A percentile compares a stretch with the other conserved stretches of the same genome.
phyloP scores from a whole-genome alignment of 2,797 vertebrate genomes.

The Myotis planiceps region DNA sequence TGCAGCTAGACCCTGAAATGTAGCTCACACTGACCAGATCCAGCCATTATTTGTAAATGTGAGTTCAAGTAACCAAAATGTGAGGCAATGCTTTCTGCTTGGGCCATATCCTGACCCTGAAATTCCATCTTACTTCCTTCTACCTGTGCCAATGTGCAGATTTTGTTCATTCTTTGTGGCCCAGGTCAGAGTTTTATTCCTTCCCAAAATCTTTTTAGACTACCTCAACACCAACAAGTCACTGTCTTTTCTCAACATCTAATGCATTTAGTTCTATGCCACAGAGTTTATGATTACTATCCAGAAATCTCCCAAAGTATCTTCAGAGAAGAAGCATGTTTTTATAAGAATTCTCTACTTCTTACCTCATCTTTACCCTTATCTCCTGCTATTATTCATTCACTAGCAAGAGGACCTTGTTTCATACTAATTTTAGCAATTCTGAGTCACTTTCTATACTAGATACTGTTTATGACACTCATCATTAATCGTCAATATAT shows the following conservation, averaged over 20 bases:
- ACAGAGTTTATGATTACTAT: background rate
- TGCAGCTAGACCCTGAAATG: background rate
- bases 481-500: background rate
- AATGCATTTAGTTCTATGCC: background rate
- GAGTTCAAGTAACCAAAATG: background rate
- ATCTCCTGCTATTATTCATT: background rate
- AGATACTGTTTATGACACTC: background rate
- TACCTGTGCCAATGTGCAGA: background rate
- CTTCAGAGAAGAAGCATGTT: background rate
- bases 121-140: slow-evolving; percentile 10
- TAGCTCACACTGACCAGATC: background rate
- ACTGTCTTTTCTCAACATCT: background rate
- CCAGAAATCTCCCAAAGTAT: background rate
- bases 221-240: background rate
- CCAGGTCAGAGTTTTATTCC: background rate
- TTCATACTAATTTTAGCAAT: background rate
- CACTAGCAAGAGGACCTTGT: background rate
- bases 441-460: background rate
- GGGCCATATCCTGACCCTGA: background rate
- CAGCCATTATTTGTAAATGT: background rate
- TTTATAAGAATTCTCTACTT: background rate
- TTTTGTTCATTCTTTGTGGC: background rate
- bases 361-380: background rate
- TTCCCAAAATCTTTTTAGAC: slow-evolving; percentile 4
- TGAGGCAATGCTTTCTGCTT: background rate